Percentiles rank a stretch among this genome's conserved stretches.
Conservation (phyloP, 2,888 invertebrate genomes). For the Sphaerophoria taeniata region DNA sequence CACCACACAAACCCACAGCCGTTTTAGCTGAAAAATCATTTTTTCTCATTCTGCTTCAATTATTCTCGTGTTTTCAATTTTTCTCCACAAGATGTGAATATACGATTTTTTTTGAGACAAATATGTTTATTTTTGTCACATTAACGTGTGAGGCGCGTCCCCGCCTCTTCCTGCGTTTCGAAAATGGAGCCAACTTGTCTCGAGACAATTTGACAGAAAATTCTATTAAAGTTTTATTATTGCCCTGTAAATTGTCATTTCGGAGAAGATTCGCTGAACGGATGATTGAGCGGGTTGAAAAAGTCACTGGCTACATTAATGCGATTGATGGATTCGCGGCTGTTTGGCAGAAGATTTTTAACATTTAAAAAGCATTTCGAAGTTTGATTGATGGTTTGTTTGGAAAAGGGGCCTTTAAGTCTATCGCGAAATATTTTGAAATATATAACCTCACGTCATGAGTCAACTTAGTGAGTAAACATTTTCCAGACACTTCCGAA, state of each 20-base stretch:
- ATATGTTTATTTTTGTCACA: constrained; percentile 51
- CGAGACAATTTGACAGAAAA: constrained; percentile 70
- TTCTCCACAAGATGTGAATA: constrained; percentile 56
- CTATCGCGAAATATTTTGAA: no score
- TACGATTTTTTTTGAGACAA: constrained; percentile 28
- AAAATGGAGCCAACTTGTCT: constrained; percentile 57
- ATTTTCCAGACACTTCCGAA: constrained; percentile 14
- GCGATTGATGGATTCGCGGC: background rate
- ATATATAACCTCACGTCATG: no score
- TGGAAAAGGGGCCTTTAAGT: no score
- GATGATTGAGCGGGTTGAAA: constrained; percentile 64
- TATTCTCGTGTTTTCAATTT: constrained; percentile 67
- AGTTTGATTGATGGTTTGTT: background rate
- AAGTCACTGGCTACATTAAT: background rate
- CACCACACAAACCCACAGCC: background rate
- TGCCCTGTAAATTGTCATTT: constrained; percentile 70
- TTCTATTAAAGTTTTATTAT: constrained; percentile 73
- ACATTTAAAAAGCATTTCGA: background rate
- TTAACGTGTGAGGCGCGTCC: constrained; percentile 13
- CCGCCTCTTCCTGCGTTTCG: background rate
- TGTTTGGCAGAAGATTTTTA: background rate
- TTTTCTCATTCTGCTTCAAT: constrained; percentile 70
- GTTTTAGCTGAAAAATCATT: constrained; percentile 64
- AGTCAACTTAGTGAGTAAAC: constrained; percentile 6
- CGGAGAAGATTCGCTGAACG: constrained; percentile 53